phyloP scores from a whole-genome alignment of 2,113 vertebrate genomes.

The Nasalis larvatus region DNA sequence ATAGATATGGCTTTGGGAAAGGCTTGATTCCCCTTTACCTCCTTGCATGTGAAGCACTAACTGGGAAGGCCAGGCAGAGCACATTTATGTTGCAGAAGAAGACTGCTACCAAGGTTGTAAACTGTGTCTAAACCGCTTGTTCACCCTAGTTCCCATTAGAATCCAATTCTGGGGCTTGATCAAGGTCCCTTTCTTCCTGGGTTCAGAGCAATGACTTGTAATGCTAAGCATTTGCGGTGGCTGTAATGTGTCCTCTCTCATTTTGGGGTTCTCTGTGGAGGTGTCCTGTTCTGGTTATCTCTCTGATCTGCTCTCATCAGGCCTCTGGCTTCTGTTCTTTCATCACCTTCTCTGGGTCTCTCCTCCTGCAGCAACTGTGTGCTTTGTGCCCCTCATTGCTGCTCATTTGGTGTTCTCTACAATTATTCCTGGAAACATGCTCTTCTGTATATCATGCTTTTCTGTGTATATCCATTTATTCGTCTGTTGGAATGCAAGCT shows the following conservation, averaged over 20 bases:
- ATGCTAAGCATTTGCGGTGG: background rate
- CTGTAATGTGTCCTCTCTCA: rapidly evolving
- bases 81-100: background rate
- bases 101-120: rapidly evolving
- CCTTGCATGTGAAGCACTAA: background rate
- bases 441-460: background rate
- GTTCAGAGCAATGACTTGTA: background rate
- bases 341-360: background rate
- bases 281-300: background rate
- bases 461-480: background rate
- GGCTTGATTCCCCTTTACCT: background rate
- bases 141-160: background rate
- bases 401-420: background rate
- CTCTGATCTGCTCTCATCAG: background rate
- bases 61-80: background rate
- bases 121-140: background rate
- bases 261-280: rapidly evolving
- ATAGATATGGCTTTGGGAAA: background rate
- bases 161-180: background rate
- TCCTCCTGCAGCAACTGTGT: background rate
- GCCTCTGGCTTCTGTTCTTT: background rate
- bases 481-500: background rate
- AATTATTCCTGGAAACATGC: background rate
- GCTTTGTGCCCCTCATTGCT: background rate
- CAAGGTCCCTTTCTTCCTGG: background rate